Evolutionary conservation across 1,140 invertebrate species (phyloP), one percentile per base, ranked within the genome.

Genomic region (Himalopsyche phryganea): DNA sequence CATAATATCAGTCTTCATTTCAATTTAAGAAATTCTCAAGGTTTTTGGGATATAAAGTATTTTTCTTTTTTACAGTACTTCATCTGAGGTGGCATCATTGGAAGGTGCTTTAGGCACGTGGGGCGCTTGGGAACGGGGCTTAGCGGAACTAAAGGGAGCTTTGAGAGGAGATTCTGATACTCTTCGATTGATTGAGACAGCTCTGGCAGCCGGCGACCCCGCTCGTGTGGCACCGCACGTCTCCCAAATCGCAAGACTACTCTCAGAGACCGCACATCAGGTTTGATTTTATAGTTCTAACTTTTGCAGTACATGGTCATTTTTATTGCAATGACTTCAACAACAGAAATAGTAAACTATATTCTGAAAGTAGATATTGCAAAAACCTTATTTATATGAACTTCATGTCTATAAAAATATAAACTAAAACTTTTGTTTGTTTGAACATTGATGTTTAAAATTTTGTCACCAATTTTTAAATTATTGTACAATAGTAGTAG

Each of bases 91-190:
- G 13, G 66, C 75, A 5, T 74, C 73, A 2, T 52, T 78, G 44
- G 76, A 78, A 60, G 74, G 75, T 50, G 74, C 73, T 7, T 66
- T 76, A 1, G 70, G 68, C 36, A 73, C 77, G 7, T 82, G 80
- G 79, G 71, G 73, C 2, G 75, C 80, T 49, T 81, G 81, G 73
- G 80, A 83, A 53, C 68, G 69, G 7, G 76, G 80, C 3, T 67
- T 81, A 17, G 68, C 74, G 0, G 80, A 80, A 50, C 68, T 83
- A 19, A 72, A 78, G 57, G 73, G 72, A 0, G 79, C 77, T 0
- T 59, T 82, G 4, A 67, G 76, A 6, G 72, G 75, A 1, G 81
- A 83, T 58, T 69, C 77, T n/a, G 73, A 73, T 1, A 75, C 75
- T 1, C 57, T 78, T 54, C 55, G 71, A 14, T 51, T 77, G 38